These are phyloP conservation scores for Hedychridium roseum DNA, from an alignment of 2,888 invertebrate genomes.

Conservation along the genomic window DNA sequence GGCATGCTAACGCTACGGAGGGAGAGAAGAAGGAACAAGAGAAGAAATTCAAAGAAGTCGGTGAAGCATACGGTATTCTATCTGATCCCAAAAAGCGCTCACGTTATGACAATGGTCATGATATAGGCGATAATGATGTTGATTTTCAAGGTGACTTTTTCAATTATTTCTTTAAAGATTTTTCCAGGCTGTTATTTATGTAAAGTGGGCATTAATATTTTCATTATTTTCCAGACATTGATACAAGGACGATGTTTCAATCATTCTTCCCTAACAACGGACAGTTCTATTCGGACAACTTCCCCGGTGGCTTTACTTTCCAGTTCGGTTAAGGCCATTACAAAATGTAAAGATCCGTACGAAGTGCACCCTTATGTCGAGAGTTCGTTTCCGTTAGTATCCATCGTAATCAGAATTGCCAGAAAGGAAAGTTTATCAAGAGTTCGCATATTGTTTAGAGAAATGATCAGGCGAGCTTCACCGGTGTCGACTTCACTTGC, in stretches of 20 bases:
- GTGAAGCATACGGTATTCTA: slow-evolving; percentile 93
- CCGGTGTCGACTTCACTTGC: no score
- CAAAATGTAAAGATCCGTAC: slow-evolving; percentile 2
- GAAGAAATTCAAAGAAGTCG: slow-evolving; percentile 92
- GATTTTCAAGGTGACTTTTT: slow-evolving; percentile 48
- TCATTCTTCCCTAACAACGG: slow-evolving; percentile 17
- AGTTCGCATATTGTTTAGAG: no score
- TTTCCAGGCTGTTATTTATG: neutral
- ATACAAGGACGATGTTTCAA: slow-evolving; percentile 17
- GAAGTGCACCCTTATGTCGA: no score
- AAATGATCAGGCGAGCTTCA: no score
- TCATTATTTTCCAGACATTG: slow-evolving; percentile 1
- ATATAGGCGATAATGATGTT: slow-evolving; percentile 78
- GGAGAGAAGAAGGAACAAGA: slow-evolving; percentile 90
- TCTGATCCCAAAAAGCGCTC: slow-evolving; percentile 90
- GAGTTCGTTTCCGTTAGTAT: no score
- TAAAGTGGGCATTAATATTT: no score
- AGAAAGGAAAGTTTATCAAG: no score
- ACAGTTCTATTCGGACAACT: slow-evolving; percentile 6
- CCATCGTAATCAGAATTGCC: no score
- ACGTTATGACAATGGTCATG: slow-evolving; percentile 91
- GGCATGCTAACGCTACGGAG: slow-evolving; percentile 88
- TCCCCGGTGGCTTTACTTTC: slow-evolving; percentile 10
- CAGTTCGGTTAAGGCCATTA: slow-evolving; percentile 28
- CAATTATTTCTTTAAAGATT: neutral